These are phyloP conservation scores for Frieseomelitta varia DNA, from an alignment of 1,140 invertebrate genomes.

Conservation along the genomic window DNA sequence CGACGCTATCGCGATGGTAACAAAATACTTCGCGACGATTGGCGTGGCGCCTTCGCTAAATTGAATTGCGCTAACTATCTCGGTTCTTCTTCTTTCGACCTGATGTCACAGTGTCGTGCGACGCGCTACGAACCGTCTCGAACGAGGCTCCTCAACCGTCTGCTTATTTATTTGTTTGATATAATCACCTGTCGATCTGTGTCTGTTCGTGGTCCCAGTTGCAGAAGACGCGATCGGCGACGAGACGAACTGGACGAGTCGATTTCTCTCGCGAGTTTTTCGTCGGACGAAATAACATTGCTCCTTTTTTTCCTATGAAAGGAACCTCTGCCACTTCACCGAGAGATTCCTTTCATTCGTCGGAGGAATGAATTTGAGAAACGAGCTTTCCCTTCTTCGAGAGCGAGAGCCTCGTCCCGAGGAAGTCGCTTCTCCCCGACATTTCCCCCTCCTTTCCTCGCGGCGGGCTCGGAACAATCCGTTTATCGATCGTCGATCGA, in stretches of 20 bases:
- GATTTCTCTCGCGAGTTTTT: too few relatives aligned
- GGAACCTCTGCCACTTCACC: not conserved
- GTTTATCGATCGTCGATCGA: not conserved
- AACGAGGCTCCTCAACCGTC: not conserved
- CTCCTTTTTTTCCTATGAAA: too few relatives aligned
- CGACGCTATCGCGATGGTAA: conserved; percentile 1
- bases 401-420: not conserved
- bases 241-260: not conserved
- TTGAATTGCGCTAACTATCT: not conserved
- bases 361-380: not conserved
- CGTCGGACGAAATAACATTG: not conserved
- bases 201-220: conserved; percentile 38
- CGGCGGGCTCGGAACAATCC: not conserved
- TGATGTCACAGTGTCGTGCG: not conserved
- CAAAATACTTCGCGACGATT: not conserved
- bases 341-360: not conserved
- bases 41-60: not conserved
- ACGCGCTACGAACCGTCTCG: not conserved
- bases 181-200: conserved; percentile 18
- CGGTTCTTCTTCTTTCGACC: not conserved
- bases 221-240: conserved; percentile 12
- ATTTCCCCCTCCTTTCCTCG: not conserved
- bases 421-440: not conserved
- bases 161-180: not conserved
- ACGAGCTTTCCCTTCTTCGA: not conserved